Base-by-base conservation (phyloP, 1,140 invertebrate genomes). In the Paralvinella palmiformis region DNA sequence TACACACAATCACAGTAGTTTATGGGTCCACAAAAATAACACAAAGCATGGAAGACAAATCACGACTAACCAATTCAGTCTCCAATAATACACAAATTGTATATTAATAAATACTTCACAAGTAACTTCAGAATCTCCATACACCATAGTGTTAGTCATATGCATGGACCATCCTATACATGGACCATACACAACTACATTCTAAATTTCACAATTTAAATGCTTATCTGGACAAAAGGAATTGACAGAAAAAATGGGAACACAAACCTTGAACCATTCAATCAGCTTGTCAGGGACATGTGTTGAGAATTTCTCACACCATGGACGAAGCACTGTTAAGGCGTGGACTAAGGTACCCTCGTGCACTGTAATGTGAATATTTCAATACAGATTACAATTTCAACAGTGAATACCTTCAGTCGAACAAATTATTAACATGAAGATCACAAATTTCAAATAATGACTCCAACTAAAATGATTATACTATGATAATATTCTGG, bases 271-370 rank as follows among this genome's bases (percentile, higher is more conserved):
- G 72, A 92, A 89, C 69, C 88, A 86, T 44, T 90, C 86, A 1
- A 90, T 80, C 13, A 94, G 78, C 64, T 85, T 85, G 55, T 86
- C 85, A 1, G 91, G 89, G 33, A 91, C 80, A 64, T 85, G 80
- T n/a, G 81, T 84, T 1, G 74, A 79, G 66, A 91, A 87, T 72
- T 88, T 88, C 4, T 78, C 71, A 55, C 87, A 86, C 94, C 94
- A 96, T 7, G 88, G 72, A 10, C 86, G 83, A 76, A 95, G 85
- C 85, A 89, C 88, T 69, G 91, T 86, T 6, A 96, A 81, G 3
- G 89, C 87, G 69, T 88, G 86, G 65, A 90, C 86, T 29, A 96
- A 78, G 1, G 91, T 94, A 70, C 91, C 92, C 81, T 97, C 94
- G 79, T 96, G 92, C 56, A 91, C 89, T 85, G 72, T 27, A 79